Percentiles rank a stretch among this genome's conserved stretches.
phyloP scores from a whole-genome alignment of 2,888 invertebrate species.

The Baronia brevicornis region DNA sequence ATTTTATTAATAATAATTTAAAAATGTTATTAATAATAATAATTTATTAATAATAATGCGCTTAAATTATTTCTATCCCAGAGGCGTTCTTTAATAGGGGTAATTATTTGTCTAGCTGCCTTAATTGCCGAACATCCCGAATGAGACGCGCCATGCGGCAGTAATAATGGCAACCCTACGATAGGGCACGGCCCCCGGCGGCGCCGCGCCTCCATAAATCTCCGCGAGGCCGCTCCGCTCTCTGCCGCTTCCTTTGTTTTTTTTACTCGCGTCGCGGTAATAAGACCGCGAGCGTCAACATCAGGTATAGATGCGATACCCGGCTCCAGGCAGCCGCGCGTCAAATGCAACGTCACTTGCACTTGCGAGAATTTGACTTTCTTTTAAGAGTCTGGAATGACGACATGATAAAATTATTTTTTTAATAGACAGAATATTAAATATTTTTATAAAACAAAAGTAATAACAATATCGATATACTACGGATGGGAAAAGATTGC shows the following conservation, averaged over 20 bases:
- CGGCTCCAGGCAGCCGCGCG: conserved; percentile 21
- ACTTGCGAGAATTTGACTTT: conserved; percentile 11
- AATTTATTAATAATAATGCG: no score
- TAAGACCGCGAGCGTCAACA: conserved; percentile 66
- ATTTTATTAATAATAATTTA: no score
- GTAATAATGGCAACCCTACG: conserved; percentile 2
- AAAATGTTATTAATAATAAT: no score
- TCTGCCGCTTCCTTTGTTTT: conserved; percentile 51
- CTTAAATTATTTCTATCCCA: no score
- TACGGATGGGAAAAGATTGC: no score
- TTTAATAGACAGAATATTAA: background rate
- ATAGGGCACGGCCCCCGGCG: conserved; percentile 39
- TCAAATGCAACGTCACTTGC: conserved; percentile 21
- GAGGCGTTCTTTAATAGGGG: no score
- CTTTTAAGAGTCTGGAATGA: conserved; percentile 3
- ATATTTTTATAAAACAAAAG: background rate
- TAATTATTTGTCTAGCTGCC: no score
- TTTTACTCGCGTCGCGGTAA: conserved; percentile 54
- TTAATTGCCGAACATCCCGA: no score
- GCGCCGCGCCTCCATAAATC: conserved; percentile 69
- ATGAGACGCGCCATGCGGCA: no score
- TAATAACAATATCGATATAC: no score
- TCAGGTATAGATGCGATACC: conserved; percentile 52
- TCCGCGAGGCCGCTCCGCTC: conserved; percentile 37
- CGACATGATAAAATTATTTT: background rate